Percentiles rank a stretch among this genome's conserved stretches.
Evolutionary conservation across 2,113 vertebrate genomes (phyloP).

Genomic region (Tetraodon nigroviridis): DNA sequence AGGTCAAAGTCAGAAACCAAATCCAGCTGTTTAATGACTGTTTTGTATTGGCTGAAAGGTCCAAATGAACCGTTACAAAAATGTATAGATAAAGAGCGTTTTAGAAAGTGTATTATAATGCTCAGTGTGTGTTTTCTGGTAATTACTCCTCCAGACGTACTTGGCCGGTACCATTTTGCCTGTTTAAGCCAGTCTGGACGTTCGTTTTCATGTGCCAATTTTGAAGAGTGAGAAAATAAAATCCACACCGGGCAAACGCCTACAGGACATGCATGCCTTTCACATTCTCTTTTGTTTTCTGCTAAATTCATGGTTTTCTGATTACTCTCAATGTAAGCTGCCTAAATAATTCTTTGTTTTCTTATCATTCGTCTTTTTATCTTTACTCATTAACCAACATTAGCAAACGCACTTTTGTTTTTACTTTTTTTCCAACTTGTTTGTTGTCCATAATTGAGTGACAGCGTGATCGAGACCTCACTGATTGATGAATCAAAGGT

Average conservation of each 20-base stretch:
- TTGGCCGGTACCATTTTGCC: not conserved
- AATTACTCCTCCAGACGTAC: not conserved
- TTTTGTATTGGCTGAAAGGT: slow-evolving; percentile 47
- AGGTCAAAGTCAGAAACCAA: slow-evolving; percentile 20
- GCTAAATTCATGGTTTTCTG: not conserved
- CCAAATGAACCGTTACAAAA: slow-evolving; percentile 31
- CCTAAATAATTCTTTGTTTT: too few relatives aligned
- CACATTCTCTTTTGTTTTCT: not conserved
- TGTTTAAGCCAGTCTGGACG: too few relatives aligned
- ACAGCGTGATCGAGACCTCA: not conserved
- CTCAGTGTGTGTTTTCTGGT: not conserved
- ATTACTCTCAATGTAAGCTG: too few relatives aligned
- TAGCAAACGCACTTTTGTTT: too few relatives aligned
- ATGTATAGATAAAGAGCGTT: slow-evolving; percentile 24
- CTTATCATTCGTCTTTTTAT: too few relatives aligned
- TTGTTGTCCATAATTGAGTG: too few relatives aligned
- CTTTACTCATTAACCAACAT: too few relatives aligned
- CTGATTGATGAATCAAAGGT: not conserved
- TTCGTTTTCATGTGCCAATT: too few relatives aligned
- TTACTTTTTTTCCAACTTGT: too few relatives aligned
- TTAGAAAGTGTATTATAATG: slow-evolving; percentile 28
- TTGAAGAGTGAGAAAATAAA: too few relatives aligned
- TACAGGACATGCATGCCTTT: not conserved
- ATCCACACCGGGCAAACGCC: not conserved
- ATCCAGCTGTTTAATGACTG: slow-evolving; percentile 24